Evolutionary conservation across 2,888 invertebrate species (phyloP).

Genomic region (Pecten maximus): DNA sequence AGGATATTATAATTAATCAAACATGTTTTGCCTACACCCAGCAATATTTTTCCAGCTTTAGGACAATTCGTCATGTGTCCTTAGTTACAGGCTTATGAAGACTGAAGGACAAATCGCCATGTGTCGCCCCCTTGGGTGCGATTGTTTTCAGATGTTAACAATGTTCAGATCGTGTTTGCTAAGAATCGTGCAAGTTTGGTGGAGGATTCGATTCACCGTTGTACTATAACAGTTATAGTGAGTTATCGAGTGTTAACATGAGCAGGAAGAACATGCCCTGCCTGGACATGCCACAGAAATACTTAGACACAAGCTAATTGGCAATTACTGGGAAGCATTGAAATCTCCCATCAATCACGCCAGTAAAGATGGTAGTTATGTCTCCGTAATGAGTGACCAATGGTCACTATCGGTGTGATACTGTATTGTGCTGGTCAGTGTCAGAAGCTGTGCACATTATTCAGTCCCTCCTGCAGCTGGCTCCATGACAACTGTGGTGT

Average conservation of each 20-base stretch:
- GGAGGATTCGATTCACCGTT: background rate
- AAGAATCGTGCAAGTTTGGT: background rate
- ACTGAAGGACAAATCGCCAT: background rate
- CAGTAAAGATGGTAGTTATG: constrained; percentile 22
- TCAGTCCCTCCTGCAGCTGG: background rate
- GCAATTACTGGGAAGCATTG: background rate
- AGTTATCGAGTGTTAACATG: background rate
- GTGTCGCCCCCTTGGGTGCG: background rate
- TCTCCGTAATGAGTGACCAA: background rate
- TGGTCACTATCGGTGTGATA: background rate
- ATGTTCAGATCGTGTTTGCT: background rate
- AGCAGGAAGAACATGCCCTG: background rate
- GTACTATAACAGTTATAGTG: background rate
- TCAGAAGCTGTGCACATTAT: background rate
- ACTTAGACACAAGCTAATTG: constrained; percentile 23
- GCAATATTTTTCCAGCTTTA: background rate
- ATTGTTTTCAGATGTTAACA: constrained; percentile 4
- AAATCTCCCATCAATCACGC: background rate
- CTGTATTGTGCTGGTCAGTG: background rate
- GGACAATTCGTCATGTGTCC: background rate
- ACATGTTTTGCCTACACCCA: background rate
- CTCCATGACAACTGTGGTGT: background rate
- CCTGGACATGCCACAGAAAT: background rate
- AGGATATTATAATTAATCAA: background rate
- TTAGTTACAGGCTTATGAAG: background rate